Conservation (phyloP, 2,797 vertebrate species). For the Rhinella marina region DNA sequence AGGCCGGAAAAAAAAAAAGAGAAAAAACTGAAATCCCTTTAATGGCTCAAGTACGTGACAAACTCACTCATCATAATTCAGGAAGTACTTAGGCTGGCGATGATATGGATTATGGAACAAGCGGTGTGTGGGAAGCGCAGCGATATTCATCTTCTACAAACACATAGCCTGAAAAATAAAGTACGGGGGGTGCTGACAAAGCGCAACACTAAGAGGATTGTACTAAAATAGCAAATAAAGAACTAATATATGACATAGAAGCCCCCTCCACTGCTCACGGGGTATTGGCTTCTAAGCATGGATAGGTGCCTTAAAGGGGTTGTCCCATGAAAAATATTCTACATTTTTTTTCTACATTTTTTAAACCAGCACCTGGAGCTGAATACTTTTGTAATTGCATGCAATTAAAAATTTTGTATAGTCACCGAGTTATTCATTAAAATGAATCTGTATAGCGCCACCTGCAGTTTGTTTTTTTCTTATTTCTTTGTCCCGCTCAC, state of each 20-base stretch:
- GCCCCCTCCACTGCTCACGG: not conserved
- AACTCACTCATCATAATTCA: conserved; percentile 12
- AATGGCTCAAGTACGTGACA: not conserved
- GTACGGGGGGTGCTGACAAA: not conserved
- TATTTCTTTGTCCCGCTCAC: too few species aligned
- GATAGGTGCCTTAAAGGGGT: not conserved
- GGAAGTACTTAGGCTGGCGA: conserved; percentile 15
- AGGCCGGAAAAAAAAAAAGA: not conserved
- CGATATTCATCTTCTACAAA: conserved; percentile 23
- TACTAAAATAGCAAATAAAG: not conserved
- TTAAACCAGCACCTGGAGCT: too few species aligned
- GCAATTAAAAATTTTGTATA: too few species aligned
- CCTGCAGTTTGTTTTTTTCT: too few species aligned
- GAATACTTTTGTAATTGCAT: too few species aligned
- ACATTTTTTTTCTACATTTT: too few species aligned
- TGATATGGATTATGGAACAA: not conserved
- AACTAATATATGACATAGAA: not conserved
- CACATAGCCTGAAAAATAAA: not conserved
- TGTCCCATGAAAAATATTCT: too few species aligned
- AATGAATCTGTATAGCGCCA: too few species aligned
- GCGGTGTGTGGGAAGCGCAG: conserved; percentile 29
- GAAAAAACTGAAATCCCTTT: not conserved
- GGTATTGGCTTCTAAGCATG: too few species aligned
- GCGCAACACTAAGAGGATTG: not conserved
- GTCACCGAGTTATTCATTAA: too few species aligned